Conservation (phyloP, 2,888 invertebrate species). For the Himalopsyche tibetana region DNA sequence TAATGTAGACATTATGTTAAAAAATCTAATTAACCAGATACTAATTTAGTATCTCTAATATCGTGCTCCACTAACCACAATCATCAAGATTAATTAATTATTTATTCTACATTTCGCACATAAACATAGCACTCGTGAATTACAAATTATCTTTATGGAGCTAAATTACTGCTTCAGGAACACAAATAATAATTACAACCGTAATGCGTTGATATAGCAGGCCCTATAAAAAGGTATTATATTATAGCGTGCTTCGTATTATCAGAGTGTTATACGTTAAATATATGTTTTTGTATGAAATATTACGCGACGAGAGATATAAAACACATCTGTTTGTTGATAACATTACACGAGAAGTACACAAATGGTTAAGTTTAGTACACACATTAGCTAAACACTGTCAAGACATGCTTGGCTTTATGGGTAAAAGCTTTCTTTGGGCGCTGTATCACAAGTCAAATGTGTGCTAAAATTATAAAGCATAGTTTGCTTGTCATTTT, state of each 20-base stretch:
- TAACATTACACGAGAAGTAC: slow-evolving; percentile 24
- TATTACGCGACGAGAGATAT: slow-evolving; percentile 44
- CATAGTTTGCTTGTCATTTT: no score
- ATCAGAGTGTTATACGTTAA: slow-evolving; percentile 28
- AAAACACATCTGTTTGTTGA: slow-evolving; percentile 49
- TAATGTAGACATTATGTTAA: no score
- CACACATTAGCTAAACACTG: slow-evolving; percentile 28
- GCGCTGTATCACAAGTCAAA: background rate
- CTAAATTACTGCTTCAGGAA: slow-evolving; percentile 14
- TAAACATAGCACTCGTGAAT: slow-evolving; percentile 21
- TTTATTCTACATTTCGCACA: background rate
- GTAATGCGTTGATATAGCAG: slow-evolving; percentile 2
- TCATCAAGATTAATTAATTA: slow-evolving; percentile 6
- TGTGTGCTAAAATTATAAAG: background rate
- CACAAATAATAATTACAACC: slow-evolving; percentile 30
- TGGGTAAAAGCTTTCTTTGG: background rate
- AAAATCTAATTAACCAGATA: background rate
- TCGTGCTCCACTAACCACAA: background rate
- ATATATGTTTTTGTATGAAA: slow-evolving; percentile 42
- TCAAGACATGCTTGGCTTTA: slow-evolving; percentile 16
- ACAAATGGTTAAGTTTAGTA: slow-evolving; percentile 30
- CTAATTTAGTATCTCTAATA: background rate
- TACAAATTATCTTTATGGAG: slow-evolving; percentile 5
- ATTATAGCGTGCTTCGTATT: slow-evolving; percentile 8
- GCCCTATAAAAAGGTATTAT: slow-evolving; percentile 19